Percentiles rank a stretch among this genome's conserved stretches.
These are phyloP conservation scores for Lonchura striata DNA, from an alignment of 2,113 vertebrate genomes.

Conservation along the genomic window DNA sequence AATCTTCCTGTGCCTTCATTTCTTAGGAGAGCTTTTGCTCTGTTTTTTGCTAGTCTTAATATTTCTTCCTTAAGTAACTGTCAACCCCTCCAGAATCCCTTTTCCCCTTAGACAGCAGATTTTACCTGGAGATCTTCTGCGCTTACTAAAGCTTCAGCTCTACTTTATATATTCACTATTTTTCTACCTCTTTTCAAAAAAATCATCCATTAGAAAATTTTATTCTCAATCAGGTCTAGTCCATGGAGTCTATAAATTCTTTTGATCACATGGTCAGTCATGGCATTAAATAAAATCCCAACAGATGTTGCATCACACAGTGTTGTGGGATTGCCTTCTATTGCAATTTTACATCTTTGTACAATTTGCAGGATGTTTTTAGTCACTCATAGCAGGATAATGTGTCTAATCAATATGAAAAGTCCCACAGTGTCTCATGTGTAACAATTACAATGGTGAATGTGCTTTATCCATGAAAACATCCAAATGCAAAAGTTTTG, in stretches of 20 bases:
- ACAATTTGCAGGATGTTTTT: background rate
- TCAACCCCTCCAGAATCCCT: background rate
- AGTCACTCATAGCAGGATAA: background rate
- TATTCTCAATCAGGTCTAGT: background rate
- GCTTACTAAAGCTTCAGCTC: background rate
- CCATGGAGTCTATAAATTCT: background rate
- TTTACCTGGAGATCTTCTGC: slow-evolving; percentile 9
- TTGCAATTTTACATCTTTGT: background rate
- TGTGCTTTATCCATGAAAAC: background rate
- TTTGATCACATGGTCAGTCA: background rate
- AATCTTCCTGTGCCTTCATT: background rate
- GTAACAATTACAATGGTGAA: background rate
- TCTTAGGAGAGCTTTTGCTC: background rate
- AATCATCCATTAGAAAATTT: background rate
- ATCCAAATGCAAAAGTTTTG: background rate
- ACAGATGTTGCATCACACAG: background rate
- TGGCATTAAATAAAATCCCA: background rate
- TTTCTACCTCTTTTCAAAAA: background rate
- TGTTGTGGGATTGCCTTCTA: background rate
- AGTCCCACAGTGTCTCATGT: background rate
- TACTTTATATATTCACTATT: background rate
- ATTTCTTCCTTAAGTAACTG: slow-evolving; percentile 6
- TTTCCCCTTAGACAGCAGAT: background rate
- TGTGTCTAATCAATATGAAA: background rate
- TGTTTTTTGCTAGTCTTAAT: background rate